phyloP scores from a whole-genome alignment of 2,113 vertebrate genomes.

The Struthio camelus region DNA sequence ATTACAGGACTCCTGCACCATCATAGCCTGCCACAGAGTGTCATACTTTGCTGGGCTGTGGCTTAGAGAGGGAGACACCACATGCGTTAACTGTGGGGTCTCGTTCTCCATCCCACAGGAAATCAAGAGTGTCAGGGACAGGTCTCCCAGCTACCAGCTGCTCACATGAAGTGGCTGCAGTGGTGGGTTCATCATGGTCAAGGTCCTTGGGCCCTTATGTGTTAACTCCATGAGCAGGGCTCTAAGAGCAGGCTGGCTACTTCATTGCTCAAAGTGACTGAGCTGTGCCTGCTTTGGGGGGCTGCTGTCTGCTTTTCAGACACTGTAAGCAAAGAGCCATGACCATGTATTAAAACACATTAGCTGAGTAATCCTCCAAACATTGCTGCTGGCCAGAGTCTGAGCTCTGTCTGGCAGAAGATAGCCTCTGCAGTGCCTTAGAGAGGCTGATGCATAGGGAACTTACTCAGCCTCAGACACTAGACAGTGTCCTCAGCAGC shows the following conservation, averaged over 20 bases:
- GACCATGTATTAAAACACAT: neutral
- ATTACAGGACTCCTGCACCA: neutral
- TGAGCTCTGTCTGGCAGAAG: neutral
- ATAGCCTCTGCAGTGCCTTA: neutral
- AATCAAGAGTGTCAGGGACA: neutral
- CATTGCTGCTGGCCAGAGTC: no score
- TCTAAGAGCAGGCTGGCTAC: neutral
- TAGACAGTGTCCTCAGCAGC: neutral
- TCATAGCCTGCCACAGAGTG: neutral
- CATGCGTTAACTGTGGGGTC: neutral
- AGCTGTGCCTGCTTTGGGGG: neutral
- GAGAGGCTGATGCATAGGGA: neutral
- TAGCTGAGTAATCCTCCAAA: neutral
- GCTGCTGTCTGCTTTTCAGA: neutral
- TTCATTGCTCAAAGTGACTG: neutral
- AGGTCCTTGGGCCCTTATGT: no score
- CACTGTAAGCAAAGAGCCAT: neutral
- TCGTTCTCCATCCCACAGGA: neutral
- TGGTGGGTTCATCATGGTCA: no score
- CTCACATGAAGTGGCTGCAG: no score
- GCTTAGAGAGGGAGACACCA: neutral
- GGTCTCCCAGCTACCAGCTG: neutral
- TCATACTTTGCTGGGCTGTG: neutral
- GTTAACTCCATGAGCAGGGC: neutral
- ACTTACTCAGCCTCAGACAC: neutral